Evolutionary conservation across 2,113 vertebrate genomes (phyloP), one percentile per base, ranked within the genome.

Genomic region (Vicugna pacos): DNA sequence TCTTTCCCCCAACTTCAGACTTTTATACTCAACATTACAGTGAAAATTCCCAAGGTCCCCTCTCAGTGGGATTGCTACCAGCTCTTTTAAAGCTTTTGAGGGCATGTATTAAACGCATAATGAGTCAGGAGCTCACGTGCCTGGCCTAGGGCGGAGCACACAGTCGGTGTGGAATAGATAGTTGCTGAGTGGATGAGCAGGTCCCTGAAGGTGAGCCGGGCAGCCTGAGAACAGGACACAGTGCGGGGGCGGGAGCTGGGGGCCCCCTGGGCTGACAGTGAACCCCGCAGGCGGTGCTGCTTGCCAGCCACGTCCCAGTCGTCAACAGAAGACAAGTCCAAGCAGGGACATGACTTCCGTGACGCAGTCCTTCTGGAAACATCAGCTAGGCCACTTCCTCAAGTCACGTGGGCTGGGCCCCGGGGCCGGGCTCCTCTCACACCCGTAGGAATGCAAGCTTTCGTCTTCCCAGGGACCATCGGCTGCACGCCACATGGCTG

Each of bases 401-500:
- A 10, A 12, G 22, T 86, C 56, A 70, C 46, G n/a, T 76, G 50
- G 75, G 16, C 13, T 20, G 93, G 97, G 96, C 54, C 94, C 58
- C 93, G 89, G 87, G 93, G 93, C 77, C 32, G 86, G n/a, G 58
- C 42, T 76, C 58, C 46, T 96, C 79, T 97, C 24, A 0, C 93
- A 97, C 92, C 90, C 95, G 32, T 58, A 95, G 96, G 97, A 98
- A 98, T 97, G 97, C 87, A 52, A 96, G 91, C 87, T 82, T 97
- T 87, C 83, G 95, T 97, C 87, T 97, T 98, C 97, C 95, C 95
- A 98, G 75, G 97, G 96, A 98, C 97, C 97, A 97, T 97, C 62
- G 54, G 32, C 93, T 54, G 94, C 93, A 97, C 81, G 89, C 62
- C 88, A 80, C 92, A 52, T 96, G 77, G 97, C 96, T 97, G 67